These are phyloP conservation scores for Rhodophaea formosa DNA, from an alignment of 2,888 invertebrate species.

Conservation along the genomic window DNA sequence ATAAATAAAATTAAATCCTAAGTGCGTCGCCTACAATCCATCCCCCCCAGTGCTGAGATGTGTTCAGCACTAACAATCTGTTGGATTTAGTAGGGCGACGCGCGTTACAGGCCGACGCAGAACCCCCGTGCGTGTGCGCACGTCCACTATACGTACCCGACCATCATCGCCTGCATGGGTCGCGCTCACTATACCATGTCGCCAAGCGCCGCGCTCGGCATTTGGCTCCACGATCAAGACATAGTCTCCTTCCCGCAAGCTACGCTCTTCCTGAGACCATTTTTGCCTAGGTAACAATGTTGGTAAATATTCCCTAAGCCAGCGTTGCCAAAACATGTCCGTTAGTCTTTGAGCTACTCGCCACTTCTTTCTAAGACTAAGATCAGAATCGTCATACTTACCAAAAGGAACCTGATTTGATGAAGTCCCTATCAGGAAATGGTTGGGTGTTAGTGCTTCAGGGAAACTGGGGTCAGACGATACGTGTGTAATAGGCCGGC, in stretches of 20 bases:
- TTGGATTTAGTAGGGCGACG: too few relatives aligned
- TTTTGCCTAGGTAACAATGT: constrained; percentile 1
- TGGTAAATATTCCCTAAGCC: constrained; percentile 21
- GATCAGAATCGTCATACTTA: constrained; percentile 19
- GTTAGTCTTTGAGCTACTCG: constrained; percentile 12
- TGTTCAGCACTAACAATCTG: too few relatives aligned
- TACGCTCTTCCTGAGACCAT: not conserved
- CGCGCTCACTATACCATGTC: constrained; percentile 25
- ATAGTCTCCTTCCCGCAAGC: constrained; percentile 20
- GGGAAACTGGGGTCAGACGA: too few relatives aligned
- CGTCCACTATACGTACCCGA: constrained; percentile 31
- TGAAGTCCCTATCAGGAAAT: too few relatives aligned
- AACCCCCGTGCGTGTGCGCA: constrained; percentile 29
- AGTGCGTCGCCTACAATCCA: too few relatives aligned
- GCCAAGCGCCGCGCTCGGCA: constrained; percentile 31
- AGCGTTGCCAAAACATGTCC: constrained; percentile 23
- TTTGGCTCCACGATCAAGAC: constrained; percentile 29
- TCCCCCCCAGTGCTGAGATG: too few relatives aligned
- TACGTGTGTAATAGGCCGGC: constrained; percentile 19
- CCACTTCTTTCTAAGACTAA: constrained; percentile 14
- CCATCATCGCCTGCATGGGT: constrained; percentile 31
- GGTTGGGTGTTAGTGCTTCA: too few relatives aligned
- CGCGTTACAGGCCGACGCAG: too few relatives aligned
- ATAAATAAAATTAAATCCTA: too few relatives aligned
- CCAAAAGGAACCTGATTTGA: too few relatives aligned